Conservation (phyloP, 2,888 invertebrate species). For the Chromoteleia sp. region DNA sequence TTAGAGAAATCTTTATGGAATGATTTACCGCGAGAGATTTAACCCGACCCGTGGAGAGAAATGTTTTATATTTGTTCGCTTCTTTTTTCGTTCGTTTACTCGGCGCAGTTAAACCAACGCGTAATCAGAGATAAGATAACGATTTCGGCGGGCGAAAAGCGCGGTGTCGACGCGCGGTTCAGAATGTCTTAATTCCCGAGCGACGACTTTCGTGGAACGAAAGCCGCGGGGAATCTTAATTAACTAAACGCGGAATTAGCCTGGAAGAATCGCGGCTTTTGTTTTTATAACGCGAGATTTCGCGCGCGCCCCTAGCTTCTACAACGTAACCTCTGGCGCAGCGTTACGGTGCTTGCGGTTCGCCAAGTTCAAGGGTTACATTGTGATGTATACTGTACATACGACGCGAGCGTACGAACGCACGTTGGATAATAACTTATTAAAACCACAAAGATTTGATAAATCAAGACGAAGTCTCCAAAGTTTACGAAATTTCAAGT, state of each 20-base stretch:
- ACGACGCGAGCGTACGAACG: conserved; percentile 17
- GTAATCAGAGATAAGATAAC: neutral
- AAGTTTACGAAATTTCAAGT: too few species aligned
- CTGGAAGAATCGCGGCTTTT: conserved; percentile 14
- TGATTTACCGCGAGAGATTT: conserved; percentile 56
- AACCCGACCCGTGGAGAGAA: conserved; percentile 29
- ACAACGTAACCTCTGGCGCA: conserved; percentile 37
- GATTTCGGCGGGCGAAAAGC: neutral
- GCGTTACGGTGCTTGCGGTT: conserved; percentile 44
- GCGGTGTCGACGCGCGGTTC: neutral
- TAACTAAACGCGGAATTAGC: conserved; percentile 35
- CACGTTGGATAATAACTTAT: conserved; percentile 36
- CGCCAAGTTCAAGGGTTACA: conserved; percentile 49
- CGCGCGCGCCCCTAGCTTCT: conserved; percentile 45
- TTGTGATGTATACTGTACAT: conserved; percentile 47
- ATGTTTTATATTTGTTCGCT: conserved; percentile 33
- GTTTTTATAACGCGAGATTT: conserved; percentile 14
- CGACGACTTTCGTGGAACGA: conserved; percentile 25
- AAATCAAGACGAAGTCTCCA: conserved; percentile 44
- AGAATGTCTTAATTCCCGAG: conserved; percentile 3
- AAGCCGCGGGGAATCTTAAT: conserved; percentile 41
- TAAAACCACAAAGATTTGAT: conserved; percentile 43
- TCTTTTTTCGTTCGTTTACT: conserved; percentile 1
- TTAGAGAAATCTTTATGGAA: conserved; percentile 62
- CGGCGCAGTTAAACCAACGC: neutral